phyloP scores from a whole-genome alignment of 2,797 vertebrate genomes.

The Pempheris klunzingeri region DNA sequence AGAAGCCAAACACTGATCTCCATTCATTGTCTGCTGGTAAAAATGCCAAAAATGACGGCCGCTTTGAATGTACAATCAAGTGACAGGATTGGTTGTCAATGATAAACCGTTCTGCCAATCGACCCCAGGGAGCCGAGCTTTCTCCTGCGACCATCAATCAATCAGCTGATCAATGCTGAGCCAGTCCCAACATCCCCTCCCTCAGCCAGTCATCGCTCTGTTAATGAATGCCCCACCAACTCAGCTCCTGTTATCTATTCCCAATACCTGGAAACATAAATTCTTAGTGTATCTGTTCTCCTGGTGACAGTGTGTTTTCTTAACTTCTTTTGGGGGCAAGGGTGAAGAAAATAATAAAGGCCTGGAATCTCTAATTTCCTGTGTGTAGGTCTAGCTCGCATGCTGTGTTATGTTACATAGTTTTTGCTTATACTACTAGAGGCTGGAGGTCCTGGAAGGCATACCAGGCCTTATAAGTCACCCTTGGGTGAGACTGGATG shows the following conservation, averaged over 20 bases:
- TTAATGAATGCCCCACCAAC: slow-evolving; percentile 37
- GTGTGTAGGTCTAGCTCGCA: slow-evolving; percentile 50
- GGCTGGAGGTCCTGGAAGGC: slow-evolving; percentile 49
- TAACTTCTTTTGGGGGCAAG: slow-evolving; percentile 44
- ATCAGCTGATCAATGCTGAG: slow-evolving; percentile 51
- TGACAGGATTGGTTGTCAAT: slow-evolving; percentile 42
- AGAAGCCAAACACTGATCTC: slow-evolving; percentile 39
- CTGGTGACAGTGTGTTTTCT: slow-evolving; percentile 41
- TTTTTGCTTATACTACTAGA: slow-evolving; percentile 48
- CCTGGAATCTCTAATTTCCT: slow-evolving; percentile 76
- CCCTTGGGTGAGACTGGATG: slow-evolving; percentile 42
- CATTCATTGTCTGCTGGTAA: slow-evolving; percentile 25
- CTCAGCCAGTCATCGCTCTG: slow-evolving; percentile 34
- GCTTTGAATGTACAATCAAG: slow-evolving; percentile 35
- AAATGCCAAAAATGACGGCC: slow-evolving; percentile 29
- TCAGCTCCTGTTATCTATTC: slow-evolving; percentile 13
- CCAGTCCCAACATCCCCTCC: background rate
- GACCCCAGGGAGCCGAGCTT: slow-evolving; percentile 27
- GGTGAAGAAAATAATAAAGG: slow-evolving; percentile 60
- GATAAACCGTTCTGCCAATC: slow-evolving; percentile 55
- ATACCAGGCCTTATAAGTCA: slow-evolving; percentile 71
- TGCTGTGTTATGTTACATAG: slow-evolving; percentile 58
- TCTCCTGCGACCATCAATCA: slow-evolving; percentile 57
- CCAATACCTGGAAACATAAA: slow-evolving; percentile 52
- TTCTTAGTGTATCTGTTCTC: slow-evolving; percentile 35